Conservation (phyloP, 2,113 vertebrate genomes). For the Boulengerochromis microlepis region DNA sequence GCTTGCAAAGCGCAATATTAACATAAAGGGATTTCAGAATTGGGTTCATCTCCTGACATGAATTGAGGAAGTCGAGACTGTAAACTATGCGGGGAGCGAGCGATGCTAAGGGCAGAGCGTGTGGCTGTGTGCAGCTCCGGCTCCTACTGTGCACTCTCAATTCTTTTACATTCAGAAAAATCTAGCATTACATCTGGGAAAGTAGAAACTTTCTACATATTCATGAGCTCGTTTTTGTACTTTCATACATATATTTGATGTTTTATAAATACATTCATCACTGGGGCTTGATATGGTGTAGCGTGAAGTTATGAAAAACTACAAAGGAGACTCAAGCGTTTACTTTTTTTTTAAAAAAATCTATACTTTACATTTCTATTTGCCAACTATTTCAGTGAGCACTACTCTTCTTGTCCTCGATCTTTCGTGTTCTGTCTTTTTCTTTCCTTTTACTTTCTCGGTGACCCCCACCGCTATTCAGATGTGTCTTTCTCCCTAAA, state of each 20-base stretch:
- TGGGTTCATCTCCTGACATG: conserved; percentile 63
- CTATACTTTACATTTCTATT: not conserved
- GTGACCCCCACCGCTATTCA: conserved; percentile 81
- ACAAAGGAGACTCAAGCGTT: not conserved
- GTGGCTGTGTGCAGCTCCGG: not conserved
- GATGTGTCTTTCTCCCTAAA: conserved; percentile 72
- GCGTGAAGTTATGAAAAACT: not conserved
- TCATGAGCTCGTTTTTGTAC: conserved; percentile 15
- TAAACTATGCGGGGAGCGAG: conserved; percentile 42
- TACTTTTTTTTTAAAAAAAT: not conserved
- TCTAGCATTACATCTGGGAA: conserved; percentile 7
- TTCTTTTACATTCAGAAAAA: not conserved
- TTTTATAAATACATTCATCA: conserved; percentile 18
- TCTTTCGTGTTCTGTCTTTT: conserved; percentile 13
- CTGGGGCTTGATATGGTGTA: not conserved
- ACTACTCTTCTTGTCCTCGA: conserved; percentile 28
- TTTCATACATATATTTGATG: conserved; percentile 25
- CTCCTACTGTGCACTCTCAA: not conserved
- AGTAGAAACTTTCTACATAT: conserved; percentile 5
- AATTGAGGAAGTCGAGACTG: conserved; percentile 51
- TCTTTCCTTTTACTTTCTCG: conserved; percentile 30
- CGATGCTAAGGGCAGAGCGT: not conserved
- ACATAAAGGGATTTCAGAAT: conserved; percentile 76
- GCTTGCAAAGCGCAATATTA: conserved; percentile 74
- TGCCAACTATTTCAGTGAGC: not conserved